Evolutionary conservation across 2,797 vertebrate genomes (phyloP).

Genomic region (Trematomus bernacchii): DNA sequence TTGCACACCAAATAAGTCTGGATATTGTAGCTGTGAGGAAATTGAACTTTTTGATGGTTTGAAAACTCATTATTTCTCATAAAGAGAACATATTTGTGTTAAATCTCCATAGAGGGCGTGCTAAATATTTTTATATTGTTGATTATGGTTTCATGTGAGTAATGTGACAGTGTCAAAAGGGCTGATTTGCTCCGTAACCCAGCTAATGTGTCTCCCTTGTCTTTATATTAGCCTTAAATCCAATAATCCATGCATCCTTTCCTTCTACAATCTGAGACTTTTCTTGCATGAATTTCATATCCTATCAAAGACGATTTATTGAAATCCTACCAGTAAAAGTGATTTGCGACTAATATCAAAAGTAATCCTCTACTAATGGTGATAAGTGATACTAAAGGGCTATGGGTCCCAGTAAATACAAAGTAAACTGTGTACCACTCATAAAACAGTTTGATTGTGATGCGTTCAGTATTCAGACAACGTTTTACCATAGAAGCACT

Average conservation of each 20-base stretch:
- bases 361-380: slow-evolving; percentile 25
- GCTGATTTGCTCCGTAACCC: slow-evolving; percentile 3
- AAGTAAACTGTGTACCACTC: slow-evolving; percentile 36
- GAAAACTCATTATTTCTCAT: not conserved
- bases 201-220: slow-evolving; percentile 10
- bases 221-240: slow-evolving; percentile 37
- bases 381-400: slow-evolving; percentile 43
- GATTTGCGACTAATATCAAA: slow-evolving; percentile 41
- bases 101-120: slow-evolving; percentile 3
- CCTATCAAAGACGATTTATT: slow-evolving; percentile 32
- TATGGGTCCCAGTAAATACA: slow-evolving; percentile 34
- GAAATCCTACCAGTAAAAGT: slow-evolving; percentile 24
- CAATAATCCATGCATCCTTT: slow-evolving; percentile 25
- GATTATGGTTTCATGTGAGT: slow-evolving; percentile 20
- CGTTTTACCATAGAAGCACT: slow-evolving; percentile 51
- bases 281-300: slow-evolving; percentile 43
- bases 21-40: slow-evolving; percentile 1
- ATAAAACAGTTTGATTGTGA: slow-evolving; percentile 56
- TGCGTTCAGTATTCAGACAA: slow-evolving; percentile 34
- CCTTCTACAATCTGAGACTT: slow-evolving; percentile 8
- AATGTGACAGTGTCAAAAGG: slow-evolving; percentile 2
- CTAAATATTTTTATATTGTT: not conserved
- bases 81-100: not conserved
- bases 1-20: not conserved
- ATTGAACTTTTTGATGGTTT: slow-evolving; percentile 5